Percentiles rank a stretch among this genome's conserved stretches.
phyloP scores from a whole-genome alignment of 2,113 vertebrate genomes.

The Heloderma charlesbogerti region DNA sequence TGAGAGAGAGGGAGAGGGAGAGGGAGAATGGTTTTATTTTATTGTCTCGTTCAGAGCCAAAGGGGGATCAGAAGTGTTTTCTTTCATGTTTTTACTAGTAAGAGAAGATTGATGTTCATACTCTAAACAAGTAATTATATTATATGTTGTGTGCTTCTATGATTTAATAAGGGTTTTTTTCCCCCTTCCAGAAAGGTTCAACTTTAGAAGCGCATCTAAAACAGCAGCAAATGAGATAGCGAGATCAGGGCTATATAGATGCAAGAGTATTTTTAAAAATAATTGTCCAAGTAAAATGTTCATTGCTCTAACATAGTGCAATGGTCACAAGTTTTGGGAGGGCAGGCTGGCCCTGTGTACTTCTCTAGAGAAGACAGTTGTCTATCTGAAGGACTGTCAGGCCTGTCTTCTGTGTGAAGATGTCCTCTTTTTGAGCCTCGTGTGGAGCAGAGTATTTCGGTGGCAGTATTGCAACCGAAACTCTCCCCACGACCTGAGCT shows the following conservation, averaged over 20 bases:
- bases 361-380: no score
- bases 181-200: not conserved
- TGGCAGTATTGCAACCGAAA: no score
- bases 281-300: not conserved
- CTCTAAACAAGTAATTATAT: constrained; percentile 26
- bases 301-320: not conserved
- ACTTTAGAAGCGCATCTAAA: constrained; percentile 27
- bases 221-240: not conserved
- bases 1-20: not conserved
- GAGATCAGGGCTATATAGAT: not conserved
- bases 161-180: constrained; percentile 10
- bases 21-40: constrained; percentile 10
- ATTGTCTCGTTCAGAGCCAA: constrained; percentile 3
- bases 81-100: constrained; percentile 37
- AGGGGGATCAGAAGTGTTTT: constrained; percentile 20
- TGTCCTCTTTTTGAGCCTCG: no score
- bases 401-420: no score
- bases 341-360: no score
- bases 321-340: not conserved
- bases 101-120: constrained; percentile 40
- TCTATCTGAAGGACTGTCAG: no score
- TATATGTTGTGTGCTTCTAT: constrained; percentile 11
- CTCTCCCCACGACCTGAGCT: no score
- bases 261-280: not conserved
- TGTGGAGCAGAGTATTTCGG: no score